Conservation (phyloP, 2,888 invertebrate species). For the Pristionchus maxplancki region DNA sequence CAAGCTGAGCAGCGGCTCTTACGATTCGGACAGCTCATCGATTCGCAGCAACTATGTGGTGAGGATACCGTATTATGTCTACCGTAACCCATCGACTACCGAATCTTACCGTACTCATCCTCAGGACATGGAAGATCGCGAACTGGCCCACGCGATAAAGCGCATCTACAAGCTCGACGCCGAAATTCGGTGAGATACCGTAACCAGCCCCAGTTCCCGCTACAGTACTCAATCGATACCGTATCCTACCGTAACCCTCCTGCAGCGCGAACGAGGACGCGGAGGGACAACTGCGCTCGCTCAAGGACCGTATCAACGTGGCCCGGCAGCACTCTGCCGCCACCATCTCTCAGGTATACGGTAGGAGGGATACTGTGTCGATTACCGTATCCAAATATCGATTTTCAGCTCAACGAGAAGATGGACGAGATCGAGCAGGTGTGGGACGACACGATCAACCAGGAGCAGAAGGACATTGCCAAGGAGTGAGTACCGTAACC, state of each 20-base stretch:
- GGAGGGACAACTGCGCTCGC: neutral
- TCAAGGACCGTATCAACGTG: neutral
- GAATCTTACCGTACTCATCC: neutral
- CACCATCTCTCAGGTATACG: neutral
- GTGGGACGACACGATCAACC: neutral
- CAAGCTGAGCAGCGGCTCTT: neutral
- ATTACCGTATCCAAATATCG: neutral
- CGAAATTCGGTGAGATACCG: slow-evolving; percentile 13
- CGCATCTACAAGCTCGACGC: slow-evolving; percentile 6
- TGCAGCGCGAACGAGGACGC: slow-evolving; percentile 23
- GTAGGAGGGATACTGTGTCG: neutral
- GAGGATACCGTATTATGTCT: neutral
- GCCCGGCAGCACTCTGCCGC: neutral
- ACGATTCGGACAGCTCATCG: neutral
- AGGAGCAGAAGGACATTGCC: neutral
- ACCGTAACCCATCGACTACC: neutral
- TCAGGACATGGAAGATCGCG: slow-evolving; percentile 38
- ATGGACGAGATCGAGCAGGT: slow-evolving; percentile 2
- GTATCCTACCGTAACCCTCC: neutral
- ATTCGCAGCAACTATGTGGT: slow-evolving; percentile 4
- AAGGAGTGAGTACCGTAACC: neutral
- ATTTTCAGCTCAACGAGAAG: slow-evolving; percentile 4
- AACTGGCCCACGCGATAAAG: slow-evolving; percentile 4
- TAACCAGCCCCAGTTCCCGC: neutral
- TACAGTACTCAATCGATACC: neutral